Percentiles rank a stretch among this genome's conserved stretches.
These are phyloP conservation scores for Ciconia nigra DNA, from an alignment of 2,797 vertebrate genomes.

Conservation along the genomic window DNA sequence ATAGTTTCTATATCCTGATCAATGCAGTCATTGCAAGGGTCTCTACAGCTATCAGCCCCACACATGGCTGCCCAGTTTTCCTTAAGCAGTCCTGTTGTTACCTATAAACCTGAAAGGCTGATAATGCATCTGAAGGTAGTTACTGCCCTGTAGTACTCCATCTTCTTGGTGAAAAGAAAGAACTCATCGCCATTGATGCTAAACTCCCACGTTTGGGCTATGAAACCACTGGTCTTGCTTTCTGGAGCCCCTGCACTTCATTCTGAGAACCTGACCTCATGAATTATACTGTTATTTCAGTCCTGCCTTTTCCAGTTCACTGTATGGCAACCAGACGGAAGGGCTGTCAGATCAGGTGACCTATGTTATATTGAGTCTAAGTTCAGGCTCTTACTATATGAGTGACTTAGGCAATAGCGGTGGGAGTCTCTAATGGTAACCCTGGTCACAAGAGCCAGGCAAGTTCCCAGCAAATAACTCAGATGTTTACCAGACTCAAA, in stretches of 20 bases:
- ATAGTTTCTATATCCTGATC: neutral
- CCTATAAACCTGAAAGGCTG: neutral
- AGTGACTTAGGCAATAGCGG: neutral
- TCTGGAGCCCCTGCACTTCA: neutral
- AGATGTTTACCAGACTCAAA: neutral
- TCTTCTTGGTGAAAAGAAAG: neutral
- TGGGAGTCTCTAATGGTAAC: neutral
- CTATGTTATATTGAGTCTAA: neutral
- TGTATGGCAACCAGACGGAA: neutral
- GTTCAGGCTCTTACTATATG: neutral
- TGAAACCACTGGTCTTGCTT: neutral
- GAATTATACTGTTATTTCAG: neutral
- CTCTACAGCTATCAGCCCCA: neutral
- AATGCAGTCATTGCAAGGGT: neutral
- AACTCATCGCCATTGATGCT: neutral
- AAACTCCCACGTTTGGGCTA: neutral
- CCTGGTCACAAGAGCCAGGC: neutral
- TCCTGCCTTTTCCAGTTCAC: neutral
- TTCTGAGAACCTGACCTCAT: neutral
- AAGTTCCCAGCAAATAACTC: neutral
- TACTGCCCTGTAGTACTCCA: neutral
- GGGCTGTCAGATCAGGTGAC: neutral
- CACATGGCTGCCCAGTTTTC: neutral
- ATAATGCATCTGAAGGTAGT: neutral
- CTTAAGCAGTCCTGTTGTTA: neutral